Percentiles rank a stretch among this genome's conserved stretches.
These are phyloP conservation scores for Rhinichthys klamathensis DNA, from an alignment of 2,113 vertebrate species.

Conservation along the genomic window DNA sequence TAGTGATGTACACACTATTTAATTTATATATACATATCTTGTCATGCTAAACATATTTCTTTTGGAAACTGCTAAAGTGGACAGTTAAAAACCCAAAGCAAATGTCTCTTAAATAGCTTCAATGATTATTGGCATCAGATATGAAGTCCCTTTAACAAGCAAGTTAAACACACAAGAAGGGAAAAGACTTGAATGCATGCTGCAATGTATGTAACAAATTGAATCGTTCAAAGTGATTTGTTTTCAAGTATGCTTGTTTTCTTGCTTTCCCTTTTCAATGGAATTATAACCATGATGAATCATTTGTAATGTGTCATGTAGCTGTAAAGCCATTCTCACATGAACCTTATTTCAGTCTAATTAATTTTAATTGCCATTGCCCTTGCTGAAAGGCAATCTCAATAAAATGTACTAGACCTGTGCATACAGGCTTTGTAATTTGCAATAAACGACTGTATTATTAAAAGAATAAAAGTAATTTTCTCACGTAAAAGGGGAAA, in stretches of 20 bases:
- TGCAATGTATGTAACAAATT: slow-evolving; percentile 77
- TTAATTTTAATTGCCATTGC: slow-evolving; percentile 72
- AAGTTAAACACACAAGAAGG: slow-evolving; percentile 77
- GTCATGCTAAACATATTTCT: slow-evolving; percentile 75
- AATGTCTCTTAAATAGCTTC: slow-evolving; percentile 95
- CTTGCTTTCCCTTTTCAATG: slow-evolving; percentile 65
- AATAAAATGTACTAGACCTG: slow-evolving; percentile 52
- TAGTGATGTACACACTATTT: slow-evolving; percentile 63
- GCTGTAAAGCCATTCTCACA: slow-evolving; percentile 79
- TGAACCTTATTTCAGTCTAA: slow-evolving; percentile 69
- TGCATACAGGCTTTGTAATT: slow-evolving; percentile 40
- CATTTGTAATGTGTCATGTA: slow-evolving; percentile 83
- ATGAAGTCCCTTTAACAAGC: slow-evolving; percentile 99
- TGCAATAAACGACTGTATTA: background rate
- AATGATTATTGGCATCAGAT: slow-evolving; percentile 88
- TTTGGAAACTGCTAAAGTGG: slow-evolving; percentile 87
- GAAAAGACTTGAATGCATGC: slow-evolving; percentile 87
- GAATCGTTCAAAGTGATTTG: slow-evolving; percentile 59
- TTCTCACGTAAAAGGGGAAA: slow-evolving; percentile 17
- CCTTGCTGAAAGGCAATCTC: slow-evolving; percentile 90
- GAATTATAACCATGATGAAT: slow-evolving; percentile 84
- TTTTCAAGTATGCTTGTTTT: slow-evolving; percentile 60
- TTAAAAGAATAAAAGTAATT: slow-evolving; percentile 35
- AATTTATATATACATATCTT: slow-evolving; percentile 67
- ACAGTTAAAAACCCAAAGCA: slow-evolving; percentile 89